Conservation (phyloP, 2,888 invertebrate genomes). For the Drepanosiphum platanoidis region DNA sequence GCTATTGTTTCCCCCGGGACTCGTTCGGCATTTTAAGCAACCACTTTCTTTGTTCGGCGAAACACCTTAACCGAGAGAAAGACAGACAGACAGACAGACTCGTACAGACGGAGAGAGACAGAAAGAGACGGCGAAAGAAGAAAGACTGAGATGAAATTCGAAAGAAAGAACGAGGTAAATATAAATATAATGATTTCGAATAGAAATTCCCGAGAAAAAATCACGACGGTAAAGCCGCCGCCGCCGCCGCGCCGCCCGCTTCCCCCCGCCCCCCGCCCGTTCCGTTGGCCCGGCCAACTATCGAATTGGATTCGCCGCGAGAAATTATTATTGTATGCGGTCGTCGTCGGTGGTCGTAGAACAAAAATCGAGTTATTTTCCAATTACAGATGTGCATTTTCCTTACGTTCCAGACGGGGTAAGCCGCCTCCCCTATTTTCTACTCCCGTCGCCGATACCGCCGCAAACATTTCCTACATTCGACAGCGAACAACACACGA, state of each 20-base stretch:
- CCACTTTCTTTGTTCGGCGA: slow-evolving; percentile 15
- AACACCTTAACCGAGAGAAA: not conserved
- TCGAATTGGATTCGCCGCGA: slow-evolving; percentile 47
- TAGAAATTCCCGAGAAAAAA: slow-evolving; percentile 38
- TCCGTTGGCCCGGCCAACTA: slow-evolving; percentile 50
- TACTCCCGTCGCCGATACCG: not conserved
- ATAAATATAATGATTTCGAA: slow-evolving; percentile 35
- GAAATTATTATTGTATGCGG: slow-evolving; percentile 22
- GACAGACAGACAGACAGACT: not conserved
- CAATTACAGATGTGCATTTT: slow-evolving; percentile 50
- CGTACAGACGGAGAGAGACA: not conserved
- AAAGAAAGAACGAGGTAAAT: not conserved
- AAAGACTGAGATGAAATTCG: not conserved
- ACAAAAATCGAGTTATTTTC: slow-evolving; percentile 57
- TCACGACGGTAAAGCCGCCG: not conserved
- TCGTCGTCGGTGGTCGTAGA: not conserved
- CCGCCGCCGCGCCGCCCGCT: no score
- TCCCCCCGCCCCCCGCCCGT: not conserved
- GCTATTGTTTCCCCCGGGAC: slow-evolving; percentile 33
- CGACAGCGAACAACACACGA: slow-evolving; percentile 7
- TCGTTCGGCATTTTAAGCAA: slow-evolving; percentile 33
- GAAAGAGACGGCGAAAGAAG: not conserved
- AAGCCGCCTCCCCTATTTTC: not conserved
- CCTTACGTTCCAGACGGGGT: slow-evolving; percentile 7
- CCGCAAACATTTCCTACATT: not conserved